Percentiles rank a stretch among this genome's conserved stretches.
These are phyloP conservation scores for Enteromius viviparus DNA, from an alignment of 2,797 vertebrate genomes.

Conservation along the genomic window DNA sequence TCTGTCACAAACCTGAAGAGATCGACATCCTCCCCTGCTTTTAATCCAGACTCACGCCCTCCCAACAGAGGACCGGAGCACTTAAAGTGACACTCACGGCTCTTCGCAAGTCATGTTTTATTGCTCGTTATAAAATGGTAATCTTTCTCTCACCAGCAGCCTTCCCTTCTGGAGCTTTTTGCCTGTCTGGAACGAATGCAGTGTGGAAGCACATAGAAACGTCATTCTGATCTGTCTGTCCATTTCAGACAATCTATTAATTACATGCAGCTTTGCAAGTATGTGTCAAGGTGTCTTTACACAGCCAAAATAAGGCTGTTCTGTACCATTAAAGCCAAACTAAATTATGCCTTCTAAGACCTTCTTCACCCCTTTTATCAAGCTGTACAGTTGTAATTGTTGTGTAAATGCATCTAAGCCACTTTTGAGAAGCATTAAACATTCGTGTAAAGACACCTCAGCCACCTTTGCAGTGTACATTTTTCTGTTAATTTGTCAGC, in stretches of 20 bases:
- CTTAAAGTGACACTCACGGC: constrained; percentile 38
- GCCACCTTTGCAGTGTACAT: too few relatives aligned
- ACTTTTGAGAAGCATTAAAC: not conserved
- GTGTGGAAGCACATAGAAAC: not conserved
- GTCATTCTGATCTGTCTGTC: not conserved
- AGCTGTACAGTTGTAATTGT: not conserved
- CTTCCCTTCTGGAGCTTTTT: constrained; percentile 14
- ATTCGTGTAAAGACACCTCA: too few relatives aligned
- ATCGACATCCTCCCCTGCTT: constrained; percentile 26
- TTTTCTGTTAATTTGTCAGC: too few relatives aligned
- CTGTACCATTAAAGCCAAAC: not conserved
- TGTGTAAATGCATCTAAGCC: not conserved
- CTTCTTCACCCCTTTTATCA: not conserved
- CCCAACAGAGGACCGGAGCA: constrained; percentile 16
- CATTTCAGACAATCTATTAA: not conserved
- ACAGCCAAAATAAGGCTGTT: too few relatives aligned
- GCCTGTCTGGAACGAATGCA: constrained; percentile 22
- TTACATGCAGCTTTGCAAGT: not conserved
- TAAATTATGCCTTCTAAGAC: not conserved
- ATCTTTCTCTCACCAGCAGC: constrained; percentile 18
- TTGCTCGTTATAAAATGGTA: constrained; percentile 41
- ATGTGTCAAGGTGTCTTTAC: not conserved
- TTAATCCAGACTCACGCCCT: constrained; percentile 18
- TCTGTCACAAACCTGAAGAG: constrained; percentile 41
- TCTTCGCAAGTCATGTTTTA: constrained; percentile 38